Base-by-base conservation (phyloP, 1,140 invertebrate species). In the Apocrypta bakeri region DNA sequence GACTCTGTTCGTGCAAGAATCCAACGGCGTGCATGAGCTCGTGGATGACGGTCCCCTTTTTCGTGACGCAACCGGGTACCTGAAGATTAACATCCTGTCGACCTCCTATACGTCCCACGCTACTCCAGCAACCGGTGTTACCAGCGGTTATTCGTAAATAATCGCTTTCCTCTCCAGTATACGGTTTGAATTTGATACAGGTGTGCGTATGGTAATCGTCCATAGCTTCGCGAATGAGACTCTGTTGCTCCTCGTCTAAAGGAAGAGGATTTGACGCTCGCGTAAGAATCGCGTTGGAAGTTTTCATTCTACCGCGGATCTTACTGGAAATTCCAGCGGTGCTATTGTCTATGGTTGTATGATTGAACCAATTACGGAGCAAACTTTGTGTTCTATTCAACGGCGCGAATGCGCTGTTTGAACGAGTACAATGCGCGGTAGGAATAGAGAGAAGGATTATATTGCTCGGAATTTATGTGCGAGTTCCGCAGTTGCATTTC, bases 1-100 rank as follows among this genome's bases (percentile, higher is more conserved):
- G 93, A 85, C 95, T 97, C 88, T 98, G 97, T 87, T 98, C 97
- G 88, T 98, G 97, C 87, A 96, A 93, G 89, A 98, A 98, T 0
- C 97, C 97, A 25, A 96, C 86, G 0, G 96, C 95, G 85, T 98
- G 97, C 93, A 97, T 95, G 84, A 98, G 89, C 89, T 98, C 97
- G 86, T 98, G 97, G 40, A 96, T 91, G n/a, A 96, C 93, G 0
- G 96, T 96, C 6, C 96, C 95, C 63, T 95, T 94, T 83, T 95
- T 95, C 1, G 92, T 91, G 0, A 97, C 91, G 87, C 97, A 98
- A 1, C 95, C 95, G 0, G 95, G 95, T 0, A 92, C 91, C 87
- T 97, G 95, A 2, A 96, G 91, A 88, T 96, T 96, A 0, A 96
- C 92, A 84, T 95, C 94, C 88, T 96, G 96, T 17, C 91, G 90